Evolutionary conservation across 2,113 vertebrate genomes (phyloP).

Genomic region (Penelope pileata): DNA sequence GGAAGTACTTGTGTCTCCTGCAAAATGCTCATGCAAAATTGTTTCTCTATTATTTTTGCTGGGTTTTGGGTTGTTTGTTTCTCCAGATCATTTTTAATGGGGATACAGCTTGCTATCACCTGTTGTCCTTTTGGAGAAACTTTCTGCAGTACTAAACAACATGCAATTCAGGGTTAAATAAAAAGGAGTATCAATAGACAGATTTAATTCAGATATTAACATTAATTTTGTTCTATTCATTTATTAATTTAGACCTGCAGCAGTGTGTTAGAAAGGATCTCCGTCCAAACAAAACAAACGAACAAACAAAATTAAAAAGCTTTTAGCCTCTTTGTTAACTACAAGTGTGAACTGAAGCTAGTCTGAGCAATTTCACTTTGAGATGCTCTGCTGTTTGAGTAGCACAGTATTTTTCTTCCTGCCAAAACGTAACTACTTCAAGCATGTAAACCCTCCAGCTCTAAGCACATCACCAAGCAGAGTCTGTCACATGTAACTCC

Average conservation of each 20-base stretch:
- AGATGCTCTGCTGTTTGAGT: not conserved
- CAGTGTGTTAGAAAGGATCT: not conserved
- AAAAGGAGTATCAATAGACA: not conserved
- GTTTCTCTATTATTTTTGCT: not conserved
- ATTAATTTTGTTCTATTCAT: not conserved
- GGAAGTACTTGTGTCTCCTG: not conserved
- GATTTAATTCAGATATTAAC: not conserved
- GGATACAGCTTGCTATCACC: not conserved
- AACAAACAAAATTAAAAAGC: not conserved
- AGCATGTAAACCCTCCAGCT: not conserved
- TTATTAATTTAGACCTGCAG: not conserved
- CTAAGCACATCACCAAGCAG: not conserved
- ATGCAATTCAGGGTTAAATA: not conserved
- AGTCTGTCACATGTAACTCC: not conserved
- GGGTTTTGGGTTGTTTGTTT: not conserved
- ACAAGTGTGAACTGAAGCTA: not conserved
- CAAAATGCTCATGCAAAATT: not conserved
- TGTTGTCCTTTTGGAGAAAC: not conserved
- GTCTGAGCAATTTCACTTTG: not conserved
- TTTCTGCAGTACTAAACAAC: not conserved
- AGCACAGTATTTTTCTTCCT: not conserved
- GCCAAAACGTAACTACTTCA: not conserved
- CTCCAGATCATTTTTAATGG: not conserved
- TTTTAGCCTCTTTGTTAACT: not conserved
- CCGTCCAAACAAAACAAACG: not conserved